Evolutionary conservation across 2,797 vertebrate genomes (phyloP).

Genomic region (Premnoplex brunnescens): DNA sequence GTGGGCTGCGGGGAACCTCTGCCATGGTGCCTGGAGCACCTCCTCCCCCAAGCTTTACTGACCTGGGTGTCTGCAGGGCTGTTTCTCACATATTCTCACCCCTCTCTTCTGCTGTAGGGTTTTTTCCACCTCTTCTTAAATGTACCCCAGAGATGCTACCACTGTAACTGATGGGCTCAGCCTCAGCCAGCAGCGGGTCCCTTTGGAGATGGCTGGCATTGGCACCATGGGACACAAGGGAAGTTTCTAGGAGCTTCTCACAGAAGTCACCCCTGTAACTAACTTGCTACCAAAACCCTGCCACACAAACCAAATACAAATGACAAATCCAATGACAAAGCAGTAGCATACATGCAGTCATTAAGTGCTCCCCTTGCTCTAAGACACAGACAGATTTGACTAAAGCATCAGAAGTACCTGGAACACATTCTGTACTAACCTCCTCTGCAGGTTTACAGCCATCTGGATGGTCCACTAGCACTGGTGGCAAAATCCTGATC

Average conservation of each 20-base stretch:
- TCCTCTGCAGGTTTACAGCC: conserved; percentile 52
- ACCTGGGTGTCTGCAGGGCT: background rate
- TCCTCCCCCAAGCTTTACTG: background rate
- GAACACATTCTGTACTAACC: conserved; percentile 22
- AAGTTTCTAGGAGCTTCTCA: background rate
- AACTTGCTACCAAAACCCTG: background rate
- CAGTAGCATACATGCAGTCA: background rate
- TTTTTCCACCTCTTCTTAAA: background rate
- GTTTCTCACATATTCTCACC: background rate
- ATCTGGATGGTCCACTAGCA: conserved; percentile 30
- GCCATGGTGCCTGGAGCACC: background rate
- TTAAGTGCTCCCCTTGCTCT: background rate
- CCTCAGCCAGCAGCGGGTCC: background rate
- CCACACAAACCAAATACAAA: background rate
- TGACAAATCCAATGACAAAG: background rate
- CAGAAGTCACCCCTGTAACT: background rate
- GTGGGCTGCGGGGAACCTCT: background rate
- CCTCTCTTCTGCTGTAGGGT: background rate
- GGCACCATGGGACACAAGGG: accelerated
- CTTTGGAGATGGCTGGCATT: background rate
- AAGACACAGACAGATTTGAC: background rate
- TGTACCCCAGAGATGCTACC: background rate
- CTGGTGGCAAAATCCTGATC: background rate
- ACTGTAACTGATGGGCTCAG: accelerated
- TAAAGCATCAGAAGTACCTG: background rate